These are phyloP conservation scores for Monomorium pharaonis DNA, from an alignment of 1,140 invertebrate genomes.

Conservation along the genomic window DNA sequence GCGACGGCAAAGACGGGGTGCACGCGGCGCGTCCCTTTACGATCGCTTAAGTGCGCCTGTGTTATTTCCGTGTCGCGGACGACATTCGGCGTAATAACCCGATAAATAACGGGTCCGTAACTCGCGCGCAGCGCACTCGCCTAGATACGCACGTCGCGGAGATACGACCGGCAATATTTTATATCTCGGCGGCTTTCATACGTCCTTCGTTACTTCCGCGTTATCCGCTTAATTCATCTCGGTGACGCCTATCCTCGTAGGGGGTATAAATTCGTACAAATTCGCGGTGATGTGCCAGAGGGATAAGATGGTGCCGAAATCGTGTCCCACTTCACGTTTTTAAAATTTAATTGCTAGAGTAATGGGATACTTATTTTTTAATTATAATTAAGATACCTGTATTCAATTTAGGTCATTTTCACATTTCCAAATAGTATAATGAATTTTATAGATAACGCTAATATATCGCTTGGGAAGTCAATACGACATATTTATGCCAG, in stretches of 20 bases:
- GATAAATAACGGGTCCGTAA: constrained; percentile 60
- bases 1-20: constrained; percentile 21
- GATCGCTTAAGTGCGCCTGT: constrained; percentile 52
- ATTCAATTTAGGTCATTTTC: no score
- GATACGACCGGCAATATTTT: background rate
- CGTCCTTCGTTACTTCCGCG: background rate
- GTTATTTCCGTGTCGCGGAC: constrained; percentile 52
- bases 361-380: no score
- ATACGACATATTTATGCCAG: no score
- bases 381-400: no score
- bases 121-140: background rate
- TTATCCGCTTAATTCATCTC: background rate
- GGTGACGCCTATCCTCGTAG: no score
- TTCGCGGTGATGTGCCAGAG: background rate
- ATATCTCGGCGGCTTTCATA: background rate
- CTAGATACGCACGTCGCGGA: background rate
- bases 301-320: no score
- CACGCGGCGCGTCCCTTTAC: constrained; percentile 47
- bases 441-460: no score
- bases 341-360: no score
- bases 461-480: no score
- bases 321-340: no score
- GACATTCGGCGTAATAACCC: constrained; percentile 45
- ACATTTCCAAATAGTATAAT: no score
- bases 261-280: no score